Percentiles rank a stretch among this genome's conserved stretches.
Conservation (phyloP, 2,888 invertebrate species). For the Tholera decimalis region DNA sequence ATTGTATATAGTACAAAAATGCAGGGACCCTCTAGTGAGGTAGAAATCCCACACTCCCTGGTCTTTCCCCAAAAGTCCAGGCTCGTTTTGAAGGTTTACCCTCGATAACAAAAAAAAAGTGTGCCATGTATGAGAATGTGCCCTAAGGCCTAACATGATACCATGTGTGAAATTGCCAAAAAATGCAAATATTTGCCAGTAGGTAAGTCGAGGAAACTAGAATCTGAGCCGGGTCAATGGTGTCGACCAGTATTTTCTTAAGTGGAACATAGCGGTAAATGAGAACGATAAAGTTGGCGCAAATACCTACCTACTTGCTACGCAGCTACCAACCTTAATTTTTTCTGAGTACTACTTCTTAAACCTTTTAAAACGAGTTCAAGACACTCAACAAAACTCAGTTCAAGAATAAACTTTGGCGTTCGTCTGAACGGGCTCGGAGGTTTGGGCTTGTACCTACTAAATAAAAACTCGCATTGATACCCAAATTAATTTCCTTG, state of each 20-base stretch:
- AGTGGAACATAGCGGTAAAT: slow-evolving; percentile 51
- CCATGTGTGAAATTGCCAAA: slow-evolving; percentile 7
- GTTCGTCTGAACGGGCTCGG: not conserved
- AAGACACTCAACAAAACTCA: too few relatives aligned
- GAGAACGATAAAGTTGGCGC: slow-evolving; percentile 34
- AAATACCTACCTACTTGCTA: slow-evolving; percentile 15
- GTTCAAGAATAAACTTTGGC: not conserved
- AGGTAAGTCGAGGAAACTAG: slow-evolving; percentile 14
- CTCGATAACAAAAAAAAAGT: too few relatives aligned
- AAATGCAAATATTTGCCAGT: slow-evolving; percentile 36
- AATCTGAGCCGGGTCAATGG: slow-evolving; percentile 15
- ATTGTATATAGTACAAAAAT: not conserved
- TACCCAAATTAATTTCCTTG: not conserved
- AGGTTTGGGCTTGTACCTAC: not conserved
- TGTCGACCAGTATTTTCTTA: slow-evolving; percentile 35
- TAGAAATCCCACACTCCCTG: too few relatives aligned
- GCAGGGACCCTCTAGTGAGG: too few relatives aligned
- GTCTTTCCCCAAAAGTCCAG: too few relatives aligned
- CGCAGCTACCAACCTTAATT: not conserved
- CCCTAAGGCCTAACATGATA: not conserved
- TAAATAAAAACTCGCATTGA: not conserved
- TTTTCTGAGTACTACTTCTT: slow-evolving; percentile 12
- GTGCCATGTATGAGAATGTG: not conserved
- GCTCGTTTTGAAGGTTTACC: too few relatives aligned
- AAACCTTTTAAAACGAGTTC: not conserved